Evolutionary conservation across 2,113 vertebrate genomes (phyloP), one percentile per base, ranked within the genome.

Genomic region (Brachypteracias leptosomus): DNA sequence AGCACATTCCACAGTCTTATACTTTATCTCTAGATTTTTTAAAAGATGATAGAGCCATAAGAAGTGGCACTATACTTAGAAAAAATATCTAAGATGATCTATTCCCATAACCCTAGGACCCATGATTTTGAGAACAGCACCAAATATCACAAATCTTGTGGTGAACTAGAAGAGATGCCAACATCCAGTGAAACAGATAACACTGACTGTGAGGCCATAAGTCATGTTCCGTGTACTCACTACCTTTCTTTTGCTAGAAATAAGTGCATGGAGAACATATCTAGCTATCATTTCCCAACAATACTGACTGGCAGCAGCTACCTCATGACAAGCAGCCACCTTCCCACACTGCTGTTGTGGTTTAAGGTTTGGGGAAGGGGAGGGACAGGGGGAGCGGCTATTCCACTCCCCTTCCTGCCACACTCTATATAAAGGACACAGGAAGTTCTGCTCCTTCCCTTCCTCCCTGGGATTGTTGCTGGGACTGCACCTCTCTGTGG

Each of bases 221-320:
- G 62, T 15, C 73, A 63, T 0, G 0, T n/a, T 81, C 65, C 70
- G 91, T 0, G 0, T 18, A 51, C 16, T 47, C 55, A 58, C 26
- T 21, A 71, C 38, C 21, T 67, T 68, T 49, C n/a, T 93, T 91
- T 91, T 77, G 49, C 44, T 46, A 76, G 42, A 67, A 58, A 85
- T 57, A 59, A 92, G 24, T 3, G 1, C n/a, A 36, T 57, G 28
- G 42, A 73, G 29, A 65, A 73, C 33, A 47, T 13, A 79, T 44
- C 77, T 36, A 92, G 47, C 44, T 16, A 36, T 3, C 9, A 7
- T 83, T 81, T 89, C 67, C 49, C 51, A 91, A 35, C 35, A 62
- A 49, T 25, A 65, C 26, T 58, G 58, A 71, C 51, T 89, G 68
- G n/a, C 79, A 92, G 77, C 42, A 88, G 57, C 46, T 78, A 72